These are phyloP conservation scores for Iguana delicatissima DNA, from an alignment of 2,797 vertebrate genomes.

Conservation along the genomic window DNA sequence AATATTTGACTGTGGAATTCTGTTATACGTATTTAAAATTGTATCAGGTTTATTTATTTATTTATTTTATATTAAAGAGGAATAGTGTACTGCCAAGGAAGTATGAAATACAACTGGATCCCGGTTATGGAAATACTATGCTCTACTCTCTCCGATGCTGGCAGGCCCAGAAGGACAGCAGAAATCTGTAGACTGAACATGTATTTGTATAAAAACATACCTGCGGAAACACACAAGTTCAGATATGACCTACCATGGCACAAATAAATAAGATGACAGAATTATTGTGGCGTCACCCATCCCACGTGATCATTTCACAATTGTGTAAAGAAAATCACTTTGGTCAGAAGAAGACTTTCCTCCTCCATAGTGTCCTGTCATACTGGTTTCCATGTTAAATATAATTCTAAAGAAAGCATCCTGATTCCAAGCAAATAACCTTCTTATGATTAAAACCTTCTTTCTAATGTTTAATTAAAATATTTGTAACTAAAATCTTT, in stretches of 20 bases:
- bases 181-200: background rate
- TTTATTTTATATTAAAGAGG: too few relatives aligned
- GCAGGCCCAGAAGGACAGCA: background rate
- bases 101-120: background rate
- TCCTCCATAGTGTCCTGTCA: too few relatives aligned
- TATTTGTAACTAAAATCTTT: background rate
- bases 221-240: background rate
- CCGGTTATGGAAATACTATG: background rate
- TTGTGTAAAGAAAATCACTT: background rate
- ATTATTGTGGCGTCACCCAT: background rate
- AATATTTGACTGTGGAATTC: background rate
- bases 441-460: background rate
- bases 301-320: background rate
- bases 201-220: background rate
- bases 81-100: background rate
- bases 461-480: background rate
- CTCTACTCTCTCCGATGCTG: background rate
- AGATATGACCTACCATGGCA: background rate
- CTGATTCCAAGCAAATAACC: background rate
- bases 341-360: background rate
- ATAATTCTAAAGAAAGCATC: background rate
- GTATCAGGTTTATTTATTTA: too few relatives aligned
- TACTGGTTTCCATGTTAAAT: background rate
- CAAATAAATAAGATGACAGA: background rate
- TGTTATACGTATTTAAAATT: background rate